Base-by-base conservation (phyloP, 2,113 vertebrate species). In the Pteruthius melanotis region DNA sequence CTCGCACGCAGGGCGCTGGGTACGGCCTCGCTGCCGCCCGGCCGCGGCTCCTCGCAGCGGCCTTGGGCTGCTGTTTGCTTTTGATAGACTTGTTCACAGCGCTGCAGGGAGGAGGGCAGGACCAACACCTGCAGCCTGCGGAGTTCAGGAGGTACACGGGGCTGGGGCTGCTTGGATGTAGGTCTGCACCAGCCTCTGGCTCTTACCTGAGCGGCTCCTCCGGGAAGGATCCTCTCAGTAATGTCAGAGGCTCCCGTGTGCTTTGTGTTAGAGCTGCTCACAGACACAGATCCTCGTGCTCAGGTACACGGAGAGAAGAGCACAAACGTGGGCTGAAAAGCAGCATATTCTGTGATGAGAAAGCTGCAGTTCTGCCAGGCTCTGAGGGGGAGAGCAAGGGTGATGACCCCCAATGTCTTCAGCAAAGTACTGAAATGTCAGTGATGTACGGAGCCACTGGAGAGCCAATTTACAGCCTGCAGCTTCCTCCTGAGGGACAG, bases 11-110 rank as follows among this genome's bases (percentile, higher is more conserved):
- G 19, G 4, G 75, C 18, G 22, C 18, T 81, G 59, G 4, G 1
- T 6, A 27, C 22, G 2, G 1, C n/a, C 0, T 17, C 9, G 4
- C n/a, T 17, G 82, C 1, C 3, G 4, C 31, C 39, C 0, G 13
- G 2, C 31, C 10, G 2, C 61, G 59, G 52, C 80, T 72, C 49
- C 71, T 50, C 4, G 0, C 12, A 59, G n/a, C 6, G 5, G 27
- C 80, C 83, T 50, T 59, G 66, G 22, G 61, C 92, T 40, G 39
- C 71, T 94, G 79, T 94, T 96, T 85, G 94, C 59, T 61, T 30
- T 91, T 74, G 90, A 83, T 83, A 88, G 10, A 5, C 74, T 65
- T 85, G 87, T 61, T 61, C 40, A 3, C 26, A 40, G 84, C n/a
- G 5, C 49, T 40, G 50, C 6, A 1, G 68, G 7, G 61, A 60